Conservation (phyloP, 2,888 invertebrate species). For the Oeneis ivallda region DNA sequence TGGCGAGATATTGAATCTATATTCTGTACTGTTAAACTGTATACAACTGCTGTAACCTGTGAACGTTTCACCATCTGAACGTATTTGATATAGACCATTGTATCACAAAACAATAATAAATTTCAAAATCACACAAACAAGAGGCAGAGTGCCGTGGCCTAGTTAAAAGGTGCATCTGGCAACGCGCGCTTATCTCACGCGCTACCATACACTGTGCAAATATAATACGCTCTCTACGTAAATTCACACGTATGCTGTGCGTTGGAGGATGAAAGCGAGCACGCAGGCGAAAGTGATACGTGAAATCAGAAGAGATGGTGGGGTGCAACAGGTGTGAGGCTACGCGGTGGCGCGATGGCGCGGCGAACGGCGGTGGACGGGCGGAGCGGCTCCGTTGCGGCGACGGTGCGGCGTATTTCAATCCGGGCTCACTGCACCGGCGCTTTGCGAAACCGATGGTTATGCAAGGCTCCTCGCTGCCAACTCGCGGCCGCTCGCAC, state of each 20-base stretch:
- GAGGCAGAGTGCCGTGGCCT: constrained; percentile 66
- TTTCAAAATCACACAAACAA: constrained; percentile 17
- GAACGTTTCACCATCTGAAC: neutral
- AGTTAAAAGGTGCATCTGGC: constrained; percentile 66
- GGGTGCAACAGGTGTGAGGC: constrained; percentile 54
- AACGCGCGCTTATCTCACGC: constrained; percentile 41
- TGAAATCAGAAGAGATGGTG: constrained; percentile 65
- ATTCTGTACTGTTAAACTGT: constrained; percentile 55
- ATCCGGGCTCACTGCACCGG: constrained; percentile 74
- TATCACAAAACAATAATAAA: constrained; percentile 18
- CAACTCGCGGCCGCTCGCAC: constrained; percentile 68
- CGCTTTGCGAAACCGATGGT: constrained; percentile 80
- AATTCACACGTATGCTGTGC: constrained; percentile 52
- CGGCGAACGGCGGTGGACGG: constrained; percentile 13
- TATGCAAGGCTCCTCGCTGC: constrained; percentile 80
- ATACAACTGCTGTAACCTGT: neutral
- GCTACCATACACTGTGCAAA: constrained; percentile 19
- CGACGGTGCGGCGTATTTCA: constrained; percentile 71
- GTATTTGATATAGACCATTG: constrained; percentile 3
- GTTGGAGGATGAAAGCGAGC: constrained; percentile 66
- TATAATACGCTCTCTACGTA: constrained; percentile 31
- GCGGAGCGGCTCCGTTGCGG: constrained; percentile 50
- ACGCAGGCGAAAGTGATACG: constrained; percentile 72
- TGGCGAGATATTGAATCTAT: constrained; percentile 53
- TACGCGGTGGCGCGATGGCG: neutral